Conservation (phyloP, 2,797 vertebrate genomes). For the Varecia variegata region DNA sequence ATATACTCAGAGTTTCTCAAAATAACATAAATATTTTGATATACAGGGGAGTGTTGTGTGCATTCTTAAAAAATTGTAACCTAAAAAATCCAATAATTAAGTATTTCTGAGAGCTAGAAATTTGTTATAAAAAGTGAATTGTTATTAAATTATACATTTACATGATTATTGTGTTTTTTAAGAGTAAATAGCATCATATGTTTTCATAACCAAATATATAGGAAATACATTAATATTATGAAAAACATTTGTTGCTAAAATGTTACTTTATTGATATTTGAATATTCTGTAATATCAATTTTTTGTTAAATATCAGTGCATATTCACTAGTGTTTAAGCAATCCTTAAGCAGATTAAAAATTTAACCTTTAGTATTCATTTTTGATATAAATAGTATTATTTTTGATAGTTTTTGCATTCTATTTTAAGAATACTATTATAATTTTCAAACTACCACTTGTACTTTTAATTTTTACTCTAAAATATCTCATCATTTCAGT, state of each 20-base stretch:
- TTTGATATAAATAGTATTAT: conserved; percentile 12
- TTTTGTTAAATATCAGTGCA: conserved; percentile 9
- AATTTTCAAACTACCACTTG: conserved; percentile 49
- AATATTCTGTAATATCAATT: conserved; percentile 10
- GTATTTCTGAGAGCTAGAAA: neutral
- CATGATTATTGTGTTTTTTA: conserved; percentile 9
- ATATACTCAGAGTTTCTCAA: conserved; percentile 26
- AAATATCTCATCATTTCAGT: conserved; percentile 70
- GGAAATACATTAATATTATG: neutral
- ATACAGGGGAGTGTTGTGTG: neutral
- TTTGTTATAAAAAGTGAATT: conserved; percentile 38
- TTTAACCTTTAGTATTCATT: conserved; percentile 44
- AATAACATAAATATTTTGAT: conserved; percentile 50
- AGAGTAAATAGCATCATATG: conserved; percentile 12
- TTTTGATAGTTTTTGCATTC: conserved; percentile 51
- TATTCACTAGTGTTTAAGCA: conserved; percentile 15
- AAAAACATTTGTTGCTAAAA: conserved; percentile 47
- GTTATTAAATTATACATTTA: conserved; percentile 14
- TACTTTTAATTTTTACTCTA: conserved; percentile 57
- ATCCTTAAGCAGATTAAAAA: conserved; percentile 30
- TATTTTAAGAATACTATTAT: conserved; percentile 29
- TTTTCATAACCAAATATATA: conserved; percentile 11
- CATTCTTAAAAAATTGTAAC: neutral
- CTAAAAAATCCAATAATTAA: conserved; percentile 8
- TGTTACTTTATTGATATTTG: neutral